Conservation (phyloP, 2,888 invertebrate genomes). For the Archips xylosteana region DNA sequence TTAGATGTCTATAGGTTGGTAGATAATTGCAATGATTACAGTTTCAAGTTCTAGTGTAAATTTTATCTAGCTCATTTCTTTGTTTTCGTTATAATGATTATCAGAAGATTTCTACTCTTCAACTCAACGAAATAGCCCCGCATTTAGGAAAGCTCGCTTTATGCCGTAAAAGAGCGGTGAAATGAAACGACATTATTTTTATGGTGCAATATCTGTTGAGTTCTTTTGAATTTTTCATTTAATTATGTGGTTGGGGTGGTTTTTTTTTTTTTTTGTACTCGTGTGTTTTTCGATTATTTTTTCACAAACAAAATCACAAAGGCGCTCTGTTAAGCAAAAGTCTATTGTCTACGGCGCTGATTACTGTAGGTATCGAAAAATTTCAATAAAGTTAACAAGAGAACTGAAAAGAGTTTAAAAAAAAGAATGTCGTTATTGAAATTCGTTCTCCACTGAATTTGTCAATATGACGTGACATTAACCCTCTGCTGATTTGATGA, state of each 20-base stretch:
- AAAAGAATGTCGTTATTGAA: no score
- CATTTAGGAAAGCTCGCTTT: conserved; percentile 20
- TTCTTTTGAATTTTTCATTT: conserved; percentile 22
- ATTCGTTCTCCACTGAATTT: no score
- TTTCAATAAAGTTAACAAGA: no score
- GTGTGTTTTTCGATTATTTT: no score
- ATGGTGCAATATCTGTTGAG: conserved; percentile 26
- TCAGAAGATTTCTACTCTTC: neutral
- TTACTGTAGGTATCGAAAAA: no score
- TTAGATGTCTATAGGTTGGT: conserved; percentile 4
- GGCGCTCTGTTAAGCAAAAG: no score
- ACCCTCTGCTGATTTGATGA: no score
- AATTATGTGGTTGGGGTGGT: conserved; percentile 3
- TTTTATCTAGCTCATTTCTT: neutral
- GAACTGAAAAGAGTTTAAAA: no score
- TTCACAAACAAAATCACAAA: no score
- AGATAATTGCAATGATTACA: neutral
- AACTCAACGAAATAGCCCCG: conserved; percentile 6
- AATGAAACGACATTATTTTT: conserved; percentile 34
- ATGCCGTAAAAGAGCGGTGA: conserved; percentile 31
- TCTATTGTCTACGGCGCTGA: no score
- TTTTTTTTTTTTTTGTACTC: conserved; percentile 5
- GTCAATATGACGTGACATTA: no score
- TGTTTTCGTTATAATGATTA: neutral
- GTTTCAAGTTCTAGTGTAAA: neutral